Evolutionary conservation across 1,140 invertebrate species (phyloP).

Genomic region (Drosophila willistoni): DNA sequence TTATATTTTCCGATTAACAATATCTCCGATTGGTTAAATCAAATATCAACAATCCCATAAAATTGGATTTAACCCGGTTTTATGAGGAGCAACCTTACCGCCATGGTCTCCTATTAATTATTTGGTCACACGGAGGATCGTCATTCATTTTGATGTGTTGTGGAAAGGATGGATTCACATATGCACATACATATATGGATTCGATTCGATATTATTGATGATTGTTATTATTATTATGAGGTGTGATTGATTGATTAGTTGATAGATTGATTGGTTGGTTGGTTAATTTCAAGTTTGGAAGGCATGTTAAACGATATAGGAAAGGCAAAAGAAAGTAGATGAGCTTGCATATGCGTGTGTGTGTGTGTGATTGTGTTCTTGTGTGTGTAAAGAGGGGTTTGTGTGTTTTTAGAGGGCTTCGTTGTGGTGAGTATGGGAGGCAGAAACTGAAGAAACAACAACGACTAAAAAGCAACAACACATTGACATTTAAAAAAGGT

Average conservation of each 20-base stretch:
- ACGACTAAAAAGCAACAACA: slow-evolving; percentile 30
- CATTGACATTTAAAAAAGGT: slow-evolving; percentile 23
- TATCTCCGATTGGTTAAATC: not conserved
- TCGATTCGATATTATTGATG: slow-evolving; percentile 57
- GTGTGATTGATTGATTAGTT: slow-evolving; percentile 52
- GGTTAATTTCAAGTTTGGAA: slow-evolving; percentile 55
- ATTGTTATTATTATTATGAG: slow-evolving; percentile 57
- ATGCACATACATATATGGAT: slow-evolving; percentile 40
- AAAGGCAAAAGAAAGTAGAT: slow-evolving; percentile 77
- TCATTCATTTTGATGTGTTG: slow-evolving; percentile 77
- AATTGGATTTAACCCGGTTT: slow-evolving; percentile 4
- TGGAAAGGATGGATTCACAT: slow-evolving; percentile 65
- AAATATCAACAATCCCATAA: slow-evolving; percentile 15
- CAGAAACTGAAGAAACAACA: slow-evolving; percentile 28
- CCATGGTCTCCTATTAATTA: slow-evolving; percentile 72
- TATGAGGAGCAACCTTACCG: slow-evolving; percentile 72
- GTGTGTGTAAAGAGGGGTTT: slow-evolving; percentile 11
- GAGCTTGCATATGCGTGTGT: slow-evolving; percentile 52
- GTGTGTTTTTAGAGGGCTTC: slow-evolving; percentile 24
- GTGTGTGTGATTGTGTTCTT: slow-evolving; percentile 29
- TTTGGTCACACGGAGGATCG: slow-evolving; percentile 75
- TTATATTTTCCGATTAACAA: not conserved
- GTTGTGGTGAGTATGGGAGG: slow-evolving; percentile 11
- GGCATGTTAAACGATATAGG: slow-evolving; percentile 65
- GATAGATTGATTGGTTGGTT: slow-evolving; percentile 48